Evolutionary conservation across 2,888 invertebrate species (phyloP), one percentile per base, ranked within the genome.

Genomic region (Trilocha varians): DNA sequence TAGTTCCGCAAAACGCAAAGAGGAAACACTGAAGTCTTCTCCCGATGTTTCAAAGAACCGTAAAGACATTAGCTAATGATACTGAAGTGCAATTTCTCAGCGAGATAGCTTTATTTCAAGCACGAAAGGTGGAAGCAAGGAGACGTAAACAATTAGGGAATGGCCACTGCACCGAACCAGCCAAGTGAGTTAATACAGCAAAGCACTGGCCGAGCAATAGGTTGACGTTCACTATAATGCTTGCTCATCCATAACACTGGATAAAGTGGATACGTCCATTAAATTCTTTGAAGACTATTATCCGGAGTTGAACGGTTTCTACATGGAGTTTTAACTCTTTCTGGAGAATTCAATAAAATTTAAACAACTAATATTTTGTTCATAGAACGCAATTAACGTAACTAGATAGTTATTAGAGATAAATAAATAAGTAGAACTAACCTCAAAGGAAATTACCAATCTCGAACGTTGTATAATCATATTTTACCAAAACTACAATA

Each of bases 91-190:
- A 52, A n/a, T 55, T 51, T 63, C 55, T 51, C 47, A 45, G 41
- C 33, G 44, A 47, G 44, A 51, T 45, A 50, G 47, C 43, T 45
- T n/a, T 48, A 53, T 48, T 52, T 48, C 52, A 50, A 47, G 56
- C 51, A 52, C 52, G 51, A 53, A 57, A 17, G 36, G 13, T 16
- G 8, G 8, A 34, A 49, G 58, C 65, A 69, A 52, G 62, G 59
- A 65, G 65, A 68, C 71, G 68, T 72, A 72, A 78, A 76, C 73
- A 73, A 73, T 76, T 76, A 71, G 62, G 65, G 62, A 71, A 69
- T 65, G 59, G 59, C 65, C 62, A 60, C 52, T 66, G 67, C 69
- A 72, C 69, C 44, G 59, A 59, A 55, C 67, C 68, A 74, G 64
- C 70, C 65, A 57, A 65, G 65, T 67, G 71, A 64, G 66, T 72